Evolutionary conservation across 2,888 invertebrate species (phyloP).

Genomic region (Acanthosepion pharaonis): DNA sequence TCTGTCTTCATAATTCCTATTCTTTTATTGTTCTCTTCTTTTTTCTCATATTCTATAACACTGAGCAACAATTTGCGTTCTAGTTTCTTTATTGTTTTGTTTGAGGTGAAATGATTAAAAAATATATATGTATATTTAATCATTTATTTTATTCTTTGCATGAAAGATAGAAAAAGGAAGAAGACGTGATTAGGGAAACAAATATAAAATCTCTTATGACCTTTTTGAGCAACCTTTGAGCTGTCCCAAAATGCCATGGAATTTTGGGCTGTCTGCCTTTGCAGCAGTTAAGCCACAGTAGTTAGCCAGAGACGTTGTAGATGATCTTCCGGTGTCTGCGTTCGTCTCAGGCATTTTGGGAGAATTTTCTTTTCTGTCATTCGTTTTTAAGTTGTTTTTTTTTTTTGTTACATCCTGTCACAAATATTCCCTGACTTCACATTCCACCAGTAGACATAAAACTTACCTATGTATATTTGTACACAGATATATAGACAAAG

Average conservation of each 20-base stretch:
- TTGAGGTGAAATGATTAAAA: too few species aligned
- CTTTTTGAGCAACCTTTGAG: background rate
- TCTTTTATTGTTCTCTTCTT: too few species aligned
- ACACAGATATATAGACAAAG: background rate
- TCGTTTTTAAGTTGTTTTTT: background rate
- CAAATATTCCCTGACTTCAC: background rate
- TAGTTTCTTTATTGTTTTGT: too few species aligned
- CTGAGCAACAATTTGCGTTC: too few species aligned
- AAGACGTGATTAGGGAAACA: background rate
- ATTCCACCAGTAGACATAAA: background rate
- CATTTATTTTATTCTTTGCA: too few species aligned
- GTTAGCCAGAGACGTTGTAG: background rate
- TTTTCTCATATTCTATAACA: too few species aligned
- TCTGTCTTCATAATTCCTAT: too few species aligned
- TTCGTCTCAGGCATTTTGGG: constrained; percentile 4
- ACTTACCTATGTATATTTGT: background rate
- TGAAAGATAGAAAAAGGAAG: background rate
- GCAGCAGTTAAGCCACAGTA: background rate
- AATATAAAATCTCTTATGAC: background rate
- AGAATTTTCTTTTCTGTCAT: background rate
- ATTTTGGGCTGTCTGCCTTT: background rate
- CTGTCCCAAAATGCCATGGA: background rate
- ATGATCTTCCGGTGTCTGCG: background rate
- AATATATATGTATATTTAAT: too few species aligned
- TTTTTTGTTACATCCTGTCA: background rate